A percentile compares a stretch with the other conserved stretches of the same genome.
phyloP scores from a whole-genome alignment of 1,140 invertebrate genomes.

The Ostrea edulis region DNA sequence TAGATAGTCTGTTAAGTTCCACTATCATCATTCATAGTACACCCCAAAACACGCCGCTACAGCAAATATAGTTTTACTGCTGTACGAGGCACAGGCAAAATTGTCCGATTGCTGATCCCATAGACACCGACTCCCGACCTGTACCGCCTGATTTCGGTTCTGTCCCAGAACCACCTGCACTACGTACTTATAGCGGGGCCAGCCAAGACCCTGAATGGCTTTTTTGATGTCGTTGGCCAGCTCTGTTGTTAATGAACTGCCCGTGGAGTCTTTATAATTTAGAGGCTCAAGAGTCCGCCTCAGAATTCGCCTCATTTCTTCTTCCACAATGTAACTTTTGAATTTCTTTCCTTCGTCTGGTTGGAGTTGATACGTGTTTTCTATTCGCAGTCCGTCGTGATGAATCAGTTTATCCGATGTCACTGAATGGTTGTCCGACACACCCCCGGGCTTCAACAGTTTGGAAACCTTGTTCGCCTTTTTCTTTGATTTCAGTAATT shows the following conservation, averaged over 20 bases:
- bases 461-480: not conserved
- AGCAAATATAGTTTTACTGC: constrained; percentile 69
- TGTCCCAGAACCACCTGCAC: constrained; percentile 72
- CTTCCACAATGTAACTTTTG: constrained; percentile 56
- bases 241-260: constrained; percentile 55
- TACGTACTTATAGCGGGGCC: constrained; percentile 71
- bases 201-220: constrained; percentile 66
- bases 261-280: constrained; percentile 62
- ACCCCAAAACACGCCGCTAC: constrained; percentile 73
- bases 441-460: not conserved
- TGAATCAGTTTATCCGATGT: constrained; percentile 26
- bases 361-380: constrained; percentile 53
- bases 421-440: constrained; percentile 33
- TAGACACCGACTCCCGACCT: constrained; percentile 71
- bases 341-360: constrained; percentile 55
- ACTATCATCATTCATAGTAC: constrained; percentile 69
- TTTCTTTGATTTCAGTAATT: constrained; percentile 7
- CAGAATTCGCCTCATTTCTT: constrained; percentile 63
- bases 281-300: constrained; percentile 54
- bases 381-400: constrained; percentile 45
- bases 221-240: constrained; percentile 62
- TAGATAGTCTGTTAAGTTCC: not conserved
- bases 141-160: constrained; percentile 66
- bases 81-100: constrained; percentile 68
- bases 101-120: constrained; percentile 73